Evolutionary conservation across 1,140 invertebrate genomes (phyloP), one percentile per base, ranked within the genome.

Genomic region (Aleiodes sp.): DNA sequence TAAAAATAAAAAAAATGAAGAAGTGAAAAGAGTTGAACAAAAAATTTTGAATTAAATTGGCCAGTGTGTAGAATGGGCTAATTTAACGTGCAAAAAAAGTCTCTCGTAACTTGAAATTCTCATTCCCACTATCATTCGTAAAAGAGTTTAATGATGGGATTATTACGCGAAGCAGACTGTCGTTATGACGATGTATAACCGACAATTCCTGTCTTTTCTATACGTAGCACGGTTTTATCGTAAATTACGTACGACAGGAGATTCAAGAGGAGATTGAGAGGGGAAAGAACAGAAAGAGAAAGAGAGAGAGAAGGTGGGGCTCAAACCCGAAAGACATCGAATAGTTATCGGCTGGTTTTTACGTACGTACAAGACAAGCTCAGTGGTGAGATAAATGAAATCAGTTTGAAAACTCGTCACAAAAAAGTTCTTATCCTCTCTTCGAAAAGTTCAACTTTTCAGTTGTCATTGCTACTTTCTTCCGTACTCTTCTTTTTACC

Each of bases 381-480:
- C 19, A 52, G n/a, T n/a, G n/a, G n/a, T n/a, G n/a, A 52, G 46
- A 52, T 52, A 52, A 52, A 52, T 52, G 46, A 52, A 52, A 52
- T 52, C 46, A 52, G 46, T 52, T 52, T 52, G 46, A 24, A 52
- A 52, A 52, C 46, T 52, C 46, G 46, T 52, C 46, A 9, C 1
- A 21, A 21, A 21, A 52, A 52, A 52, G 46, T 52, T 52, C 26
- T 52, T 24, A 52, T 52, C 46, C 46, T 24, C 46, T n/a, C n/a
- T 4, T 46, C 26, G 46, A 52, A 52, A 52, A 52, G 14, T 52
- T 19, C 19, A 21, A 9, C 46, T 24, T 52, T 52, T 52, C 46
- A 52, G 19, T 24, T 52, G n/a, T 52, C 46, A 8, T 52, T 52
- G 26, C 2, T 24, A 6, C 3, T 26, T 52, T 52, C 26, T 52